Base-by-base conservation (phyloP, 1,140 invertebrate genomes). In the Trichonephila clavipes region DNA sequence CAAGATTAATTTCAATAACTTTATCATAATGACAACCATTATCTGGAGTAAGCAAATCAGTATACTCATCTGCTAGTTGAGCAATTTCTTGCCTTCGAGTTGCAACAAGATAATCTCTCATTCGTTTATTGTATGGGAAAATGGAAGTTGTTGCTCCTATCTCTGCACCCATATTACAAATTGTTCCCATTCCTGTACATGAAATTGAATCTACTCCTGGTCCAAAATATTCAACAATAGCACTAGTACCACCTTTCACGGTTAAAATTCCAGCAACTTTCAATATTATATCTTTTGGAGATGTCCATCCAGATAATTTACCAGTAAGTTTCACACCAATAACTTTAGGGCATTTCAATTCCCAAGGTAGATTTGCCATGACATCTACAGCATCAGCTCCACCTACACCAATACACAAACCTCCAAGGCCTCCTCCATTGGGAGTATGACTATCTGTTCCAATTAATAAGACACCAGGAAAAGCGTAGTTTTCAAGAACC, bases 81-180 rank as follows among this genome's bases (percentile, higher is more conserved):
- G 99, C 99, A 96, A 99, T 98, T 19, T 97, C 97, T 95, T 94
- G 93, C 88, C 97, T 96, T 77, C 96, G 97, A n/a, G 99, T 99
- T 0, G 99, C 97, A 95, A 97, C 97, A 59, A 99, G 96, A 95
- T 99, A 99, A 95, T 98, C 98, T 90, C 97, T 97, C 99, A 99
- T 99, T 94, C 99, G 97, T 24, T 97, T 96, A 96, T 99, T 99
- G 97, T 98, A 99, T 0, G 99, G 99, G 96, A 99, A 99, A 40
- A 99, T 96, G 16, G 98, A 99, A 8, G 99, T 99, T 14, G 99
- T 99, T 2, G 99, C 99, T 94, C 99, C 99, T 95, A 99, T 99
- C 96, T 99, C 99, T 95, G 99, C 99, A 94, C 99, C 99, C 99
- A 99, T 99, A 96, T 99, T 99, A 96, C 99, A 99, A 96, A 99